Evolutionary conservation across 2,797 vertebrate genomes (phyloP), one percentile per base, ranked within the genome.

Genomic region (Thunnus albacares): DNA sequence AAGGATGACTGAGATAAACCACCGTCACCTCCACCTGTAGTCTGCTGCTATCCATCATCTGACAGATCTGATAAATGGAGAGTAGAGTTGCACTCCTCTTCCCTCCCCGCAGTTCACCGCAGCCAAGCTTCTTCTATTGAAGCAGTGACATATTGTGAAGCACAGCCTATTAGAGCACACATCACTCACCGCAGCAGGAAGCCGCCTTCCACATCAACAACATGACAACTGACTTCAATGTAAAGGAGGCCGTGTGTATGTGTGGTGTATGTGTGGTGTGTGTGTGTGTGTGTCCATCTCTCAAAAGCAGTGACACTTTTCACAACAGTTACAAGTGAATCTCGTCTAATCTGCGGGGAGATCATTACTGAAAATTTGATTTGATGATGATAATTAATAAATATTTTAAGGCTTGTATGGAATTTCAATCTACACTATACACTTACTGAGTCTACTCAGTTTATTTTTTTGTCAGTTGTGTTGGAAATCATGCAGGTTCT

Each of bases 61-160:
- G 83, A 91, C 90, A 90, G 70, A 82, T 80, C 84, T 92, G 92
- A 94, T 92, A 83, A 91, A 92, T 87, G 87, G 73, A 75, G 87
- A 88, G 83, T 71, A 5, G 63, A 58, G 85, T 24, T 17, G 45
- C 53, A 71, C 84, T 80, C 76, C 76, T 86, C 85, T 78, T 71
- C 76, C 71, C 79, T 86, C 82, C 87, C 82, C 15, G 47, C 82
- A 80, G 91, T 81, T 89, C 81, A 60, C 63, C 30, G 66, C 57
- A 53, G 76, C 87, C 41, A 52, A 87, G 61, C 59, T 53, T 77
- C 84, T 87, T 62, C 80, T 78, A 84, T 86, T 85, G 83, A 92
- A 88, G 87, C 65, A 22, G 80, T 92, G 92, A 93, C 90, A 93
- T 80, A 87, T 90, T 89, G 88, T 72, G 83, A 87, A 87, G 90